Base-by-base conservation (phyloP, 1,140 invertebrate genomes). In the Drosophila pruinosa region DNA sequence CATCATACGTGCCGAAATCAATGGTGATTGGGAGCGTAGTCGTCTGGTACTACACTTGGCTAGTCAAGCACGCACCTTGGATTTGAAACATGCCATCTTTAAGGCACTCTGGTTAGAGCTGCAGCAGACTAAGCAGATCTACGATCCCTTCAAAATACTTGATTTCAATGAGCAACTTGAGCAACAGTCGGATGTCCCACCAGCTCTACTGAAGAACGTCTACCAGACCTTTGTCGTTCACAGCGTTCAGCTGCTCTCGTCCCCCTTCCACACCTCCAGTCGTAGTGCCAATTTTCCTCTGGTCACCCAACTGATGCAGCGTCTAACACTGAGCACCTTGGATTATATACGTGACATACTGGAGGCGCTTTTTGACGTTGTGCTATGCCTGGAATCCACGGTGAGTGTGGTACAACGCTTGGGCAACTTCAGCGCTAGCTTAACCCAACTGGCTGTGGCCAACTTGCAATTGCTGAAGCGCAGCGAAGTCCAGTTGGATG, bases 31-130 rank as follows among this genome's bases (percentile, higher is more conserved):
- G 82, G 39, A 78, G 10, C 75, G 82, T 8, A 72, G 58, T 0
- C 47, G 41, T 7, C 10, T 56, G 0, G 64, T 82, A 15, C 39
- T 88, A 0, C 36, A 67, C 2, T 6, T 88, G 34, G 68, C 83
- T 0, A 50, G 38, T 24, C n/a, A 48, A 36, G 62, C 75, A 1
- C 70, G 61, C 12, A 78, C 75, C 0, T n/a, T 39, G 17, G 48
- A 88, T 10, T 75, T 88, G 0, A 88, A 78, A 26, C 43, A 48
- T 17, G 83, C 78, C 15, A 81, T 88, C 8, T 88, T 82, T 39
- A 74, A 68, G 3, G 82, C 72, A 1, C 34, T 88, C 10, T 88
- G 82, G 82, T 58, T 75, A 45, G 82, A 88, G 17, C 15, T 88
- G n/a, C 78, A 82, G 56, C 78, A 72, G 19, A 88, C 72, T 4